A percentile compares a stretch with the other conserved stretches of the same genome.
These are phyloP conservation scores for Ceriagrion tenellum DNA, from an alignment of 2,888 invertebrate species.

Conservation along the genomic window DNA sequence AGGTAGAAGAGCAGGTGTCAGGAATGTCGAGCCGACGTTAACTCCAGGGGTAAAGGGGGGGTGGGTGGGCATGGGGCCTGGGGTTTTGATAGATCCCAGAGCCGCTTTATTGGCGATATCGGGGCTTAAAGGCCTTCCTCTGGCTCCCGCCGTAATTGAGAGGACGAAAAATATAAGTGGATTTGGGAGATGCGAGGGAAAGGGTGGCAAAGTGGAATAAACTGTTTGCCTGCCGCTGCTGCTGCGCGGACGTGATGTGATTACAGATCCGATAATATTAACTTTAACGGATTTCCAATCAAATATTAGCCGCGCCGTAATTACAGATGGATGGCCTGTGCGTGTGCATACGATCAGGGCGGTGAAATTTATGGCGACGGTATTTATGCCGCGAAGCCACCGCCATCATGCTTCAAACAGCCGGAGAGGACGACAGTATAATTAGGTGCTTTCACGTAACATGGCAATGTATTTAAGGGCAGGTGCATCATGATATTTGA, in stretches of 20 bases:
- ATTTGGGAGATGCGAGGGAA: background rate
- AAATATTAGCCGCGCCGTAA: conserved; percentile 53
- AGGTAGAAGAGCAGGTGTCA: conserved; percentile 46
- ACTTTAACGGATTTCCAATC: conserved; percentile 58
- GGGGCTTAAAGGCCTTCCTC: conserved; percentile 46
- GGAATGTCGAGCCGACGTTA: conserved; percentile 62
- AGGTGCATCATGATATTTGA: background rate
- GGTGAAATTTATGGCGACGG: background rate
- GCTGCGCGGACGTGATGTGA: conserved; percentile 57
- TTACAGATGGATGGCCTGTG: conserved; percentile 30
- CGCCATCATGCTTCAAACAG: background rate
- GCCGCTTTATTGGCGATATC: conserved; percentile 63
- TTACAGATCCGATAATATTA: conserved; percentile 63
- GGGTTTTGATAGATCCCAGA: conserved; percentile 59
- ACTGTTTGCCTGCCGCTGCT: conserved; percentile 44
- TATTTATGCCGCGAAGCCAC: background rate
- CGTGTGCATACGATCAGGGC: background rate
- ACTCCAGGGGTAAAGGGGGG: background rate
- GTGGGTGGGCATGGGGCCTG: background rate
- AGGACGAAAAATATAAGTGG: conserved; percentile 64
- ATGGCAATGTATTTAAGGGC: background rate
- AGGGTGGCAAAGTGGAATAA: conserved; percentile 64
- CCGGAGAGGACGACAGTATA: background rate
- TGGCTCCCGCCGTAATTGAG: conserved; percentile 46
- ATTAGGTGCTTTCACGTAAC: background rate